Percentiles rank a stretch among this genome's conserved stretches.
Evolutionary conservation across 2,113 vertebrate species (phyloP).

Genomic region (Mesocricetus auratus): DNA sequence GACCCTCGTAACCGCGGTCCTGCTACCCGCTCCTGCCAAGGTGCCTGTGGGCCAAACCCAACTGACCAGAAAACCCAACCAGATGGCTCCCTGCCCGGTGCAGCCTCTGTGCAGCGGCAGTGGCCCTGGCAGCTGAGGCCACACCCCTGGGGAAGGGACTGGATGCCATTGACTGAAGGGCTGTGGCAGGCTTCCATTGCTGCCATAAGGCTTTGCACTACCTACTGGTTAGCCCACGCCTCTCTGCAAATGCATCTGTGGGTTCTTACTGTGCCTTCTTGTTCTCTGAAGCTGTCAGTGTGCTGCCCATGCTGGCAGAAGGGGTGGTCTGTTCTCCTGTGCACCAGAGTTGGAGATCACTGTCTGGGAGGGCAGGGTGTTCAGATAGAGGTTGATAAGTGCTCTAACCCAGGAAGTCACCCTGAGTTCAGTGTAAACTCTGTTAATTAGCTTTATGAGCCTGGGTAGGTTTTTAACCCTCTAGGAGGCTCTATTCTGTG

Average conservation of each 20-base stretch:
- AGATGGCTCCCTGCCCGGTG: conserved; percentile 55
- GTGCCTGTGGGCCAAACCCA: conserved; percentile 68
- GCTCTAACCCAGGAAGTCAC: background rate
- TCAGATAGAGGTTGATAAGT: background rate
- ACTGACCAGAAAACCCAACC: conserved; percentile 75
- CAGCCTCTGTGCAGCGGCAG: background rate
- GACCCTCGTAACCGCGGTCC: conserved; percentile 68
- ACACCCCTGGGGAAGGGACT: conserved; percentile 11
- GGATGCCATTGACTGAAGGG: background rate
- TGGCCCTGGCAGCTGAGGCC: background rate
- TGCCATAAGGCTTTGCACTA: background rate
- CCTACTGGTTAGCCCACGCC: background rate
- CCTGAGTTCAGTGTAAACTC: background rate
- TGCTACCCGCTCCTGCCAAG: conserved; percentile 64
- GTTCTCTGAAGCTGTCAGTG: background rate
- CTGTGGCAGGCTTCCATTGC: background rate
- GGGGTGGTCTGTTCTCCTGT: background rate
- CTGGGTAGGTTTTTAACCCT: background rate
- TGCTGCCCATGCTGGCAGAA: background rate
- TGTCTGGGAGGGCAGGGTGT: background rate
- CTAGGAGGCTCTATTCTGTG: background rate
- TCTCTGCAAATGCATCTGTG: background rate
- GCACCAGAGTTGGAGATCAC: background rate
- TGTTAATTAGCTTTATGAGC: background rate
- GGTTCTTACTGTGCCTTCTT: background rate